These are phyloP conservation scores for Rhynchophorus ferrugineus DNA, from an alignment of 1,140 invertebrate species.

Conservation along the genomic window DNA sequence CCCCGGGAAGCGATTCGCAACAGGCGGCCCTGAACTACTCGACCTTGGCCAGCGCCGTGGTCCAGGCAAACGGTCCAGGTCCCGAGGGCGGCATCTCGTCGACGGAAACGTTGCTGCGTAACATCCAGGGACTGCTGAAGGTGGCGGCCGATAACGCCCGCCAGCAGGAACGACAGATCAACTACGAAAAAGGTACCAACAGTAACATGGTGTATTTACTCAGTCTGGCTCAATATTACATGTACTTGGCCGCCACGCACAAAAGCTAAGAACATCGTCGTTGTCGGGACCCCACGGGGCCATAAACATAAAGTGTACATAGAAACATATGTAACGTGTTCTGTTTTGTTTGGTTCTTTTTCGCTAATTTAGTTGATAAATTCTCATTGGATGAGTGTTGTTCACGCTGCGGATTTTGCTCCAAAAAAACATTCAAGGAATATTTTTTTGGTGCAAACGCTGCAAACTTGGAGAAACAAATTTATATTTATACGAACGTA, in stretches of 20 bases:
- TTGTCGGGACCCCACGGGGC: too few relatives aligned
- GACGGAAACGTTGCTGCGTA: constrained; percentile 85
- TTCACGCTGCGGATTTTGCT: too few relatives aligned
- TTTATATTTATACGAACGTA: too few relatives aligned
- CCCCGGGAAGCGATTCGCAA: constrained; percentile 51
- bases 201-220: constrained; percentile 43
- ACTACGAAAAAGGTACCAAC: constrained; percentile 88
- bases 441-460: too few relatives aligned
- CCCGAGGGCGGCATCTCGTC: constrained; percentile 59
- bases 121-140: constrained; percentile 90
- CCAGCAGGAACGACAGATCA: constrained; percentile 90
- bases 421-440: too few relatives aligned
- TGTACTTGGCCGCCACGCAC: constrained; percentile 41
- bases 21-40: constrained; percentile 66
- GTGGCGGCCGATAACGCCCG: constrained; percentile 92
- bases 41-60: constrained; percentile 51
- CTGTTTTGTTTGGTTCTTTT: too few relatives aligned
- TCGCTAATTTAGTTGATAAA: too few relatives aligned
- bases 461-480: too few relatives aligned
- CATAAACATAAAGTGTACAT: too few relatives aligned
- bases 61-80: constrained; percentile 41
- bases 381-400: too few relatives aligned
- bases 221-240: constrained; percentile 41
- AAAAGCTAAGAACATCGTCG: constrained; percentile 32
- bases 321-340: too few relatives aligned